Base-by-base conservation (phyloP, 2,113 vertebrate genomes). In the Chaetops frenatus region DNA sequence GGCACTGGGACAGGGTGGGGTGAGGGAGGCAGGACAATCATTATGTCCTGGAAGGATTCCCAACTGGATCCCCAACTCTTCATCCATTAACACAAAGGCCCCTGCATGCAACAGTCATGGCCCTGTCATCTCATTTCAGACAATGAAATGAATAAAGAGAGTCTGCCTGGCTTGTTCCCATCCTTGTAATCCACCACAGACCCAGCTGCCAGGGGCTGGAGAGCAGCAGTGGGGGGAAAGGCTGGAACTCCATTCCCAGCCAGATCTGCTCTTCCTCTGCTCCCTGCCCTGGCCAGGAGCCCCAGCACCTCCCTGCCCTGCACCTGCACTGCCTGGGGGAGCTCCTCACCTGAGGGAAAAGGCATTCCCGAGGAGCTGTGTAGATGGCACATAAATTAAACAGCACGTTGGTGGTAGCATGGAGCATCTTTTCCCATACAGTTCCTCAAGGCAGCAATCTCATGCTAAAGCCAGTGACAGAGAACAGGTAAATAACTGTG, bases 171-270 rank as follows among this genome's bases (percentile, higher is more conserved):
- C 20, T 47, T 3, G 15, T 20, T 72, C 40, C 87, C 44, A 33
- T 5, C 53, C 50, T 33, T 35, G 33, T 16, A 14, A 51, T 66
- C 69, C 54, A 8, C 9, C 5, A 20, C 0, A 0, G 69, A 11
- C 9, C 4, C 27, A 3, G 7, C 24, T 21, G 42, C 8, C 0
- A 5, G 33, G 3, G 36, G 12, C 65, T 18, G 56, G 17, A 16
- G 61, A 25, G 45, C 20, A 61, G 92, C 25, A 47, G 33, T 10
- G 44, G 31, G 25, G 21, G 44, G 0, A 16, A 47, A 28, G 50
- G 66, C 45, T 72, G 78, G 42, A 23, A 58, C 7, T 2, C 3
- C 6, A 12, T 3, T 16, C n/a, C 35, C 73, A 21, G 35, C 24
- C 22, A 22, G 18, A 7, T 10, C 57, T 15, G 57, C 48, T 29